These are phyloP conservation scores for Pollenia griseotomentosa DNA, from an alignment of 2,888 invertebrate genomes.

Conservation along the genomic window DNA sequence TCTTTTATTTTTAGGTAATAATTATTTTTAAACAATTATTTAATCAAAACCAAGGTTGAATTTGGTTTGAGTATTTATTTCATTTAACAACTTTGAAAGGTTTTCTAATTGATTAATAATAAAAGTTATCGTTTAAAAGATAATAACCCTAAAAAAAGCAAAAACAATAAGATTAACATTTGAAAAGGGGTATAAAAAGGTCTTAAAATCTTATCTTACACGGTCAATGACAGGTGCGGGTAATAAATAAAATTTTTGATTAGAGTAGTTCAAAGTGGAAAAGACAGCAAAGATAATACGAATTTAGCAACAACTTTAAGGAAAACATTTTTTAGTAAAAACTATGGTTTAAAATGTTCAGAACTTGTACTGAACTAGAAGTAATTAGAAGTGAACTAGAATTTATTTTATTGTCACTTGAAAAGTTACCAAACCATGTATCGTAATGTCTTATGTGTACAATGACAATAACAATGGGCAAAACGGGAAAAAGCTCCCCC, in stretches of 20 bases:
- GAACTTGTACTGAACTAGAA: too few relatives aligned
- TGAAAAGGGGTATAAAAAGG: not conserved
- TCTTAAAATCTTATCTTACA: not conserved
- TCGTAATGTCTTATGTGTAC: too few relatives aligned
- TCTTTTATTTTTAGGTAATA: conserved; percentile 8
- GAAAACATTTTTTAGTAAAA: too few relatives aligned
- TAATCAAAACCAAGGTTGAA: conserved; percentile 7
- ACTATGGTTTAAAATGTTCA: too few relatives aligned
- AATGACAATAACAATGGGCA: too few relatives aligned
- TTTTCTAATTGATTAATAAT: not conserved
- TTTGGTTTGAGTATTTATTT: not conserved
- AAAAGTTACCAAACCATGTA: too few relatives aligned
- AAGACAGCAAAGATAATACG: too few relatives aligned
- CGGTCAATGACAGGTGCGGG: conserved; percentile 12
- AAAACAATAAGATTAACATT: not conserved
- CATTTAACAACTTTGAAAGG: not conserved
- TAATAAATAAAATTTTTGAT: not conserved
- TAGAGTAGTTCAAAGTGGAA: too few relatives aligned
- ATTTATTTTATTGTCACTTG: too few relatives aligned
- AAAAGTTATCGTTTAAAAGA: conserved; percentile 1
- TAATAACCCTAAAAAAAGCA: not conserved
- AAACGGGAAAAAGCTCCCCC: too few relatives aligned
- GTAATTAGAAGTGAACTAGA: too few relatives aligned
- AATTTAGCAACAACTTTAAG: too few relatives aligned
- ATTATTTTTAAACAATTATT: conserved; percentile 54